Evolutionary conservation across 2,113 vertebrate species (phyloP).

Genomic region (Taurulus bubalis): DNA sequence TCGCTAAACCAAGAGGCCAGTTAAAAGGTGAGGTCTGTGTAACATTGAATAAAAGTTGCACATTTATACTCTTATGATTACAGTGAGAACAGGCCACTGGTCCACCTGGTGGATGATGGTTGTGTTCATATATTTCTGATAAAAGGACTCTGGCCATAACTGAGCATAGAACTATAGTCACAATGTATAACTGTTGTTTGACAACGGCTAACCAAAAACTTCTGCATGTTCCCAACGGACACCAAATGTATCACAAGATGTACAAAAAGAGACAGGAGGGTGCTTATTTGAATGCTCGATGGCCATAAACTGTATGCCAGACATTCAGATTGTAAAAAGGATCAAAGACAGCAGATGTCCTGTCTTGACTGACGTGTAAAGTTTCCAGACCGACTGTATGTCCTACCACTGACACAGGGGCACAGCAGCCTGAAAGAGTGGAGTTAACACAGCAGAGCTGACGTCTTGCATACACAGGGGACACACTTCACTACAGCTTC

Average conservation of each 20-base stretch:
- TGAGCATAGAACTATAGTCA: not conserved
- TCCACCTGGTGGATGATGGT: not conserved
- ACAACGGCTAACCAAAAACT: not conserved
- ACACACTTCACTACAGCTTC: slow-evolving; percentile 54
- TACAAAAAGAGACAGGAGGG: slow-evolving; percentile 16
- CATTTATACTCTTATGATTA: not conserved
- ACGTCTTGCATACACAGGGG: slow-evolving; percentile 52
- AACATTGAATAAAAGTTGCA: not conserved
- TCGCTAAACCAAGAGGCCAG: not conserved
- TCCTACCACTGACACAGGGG: slow-evolving; percentile 37
- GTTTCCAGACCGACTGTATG: slow-evolving; percentile 40
- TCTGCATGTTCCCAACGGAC: not conserved
- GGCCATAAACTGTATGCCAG: slow-evolving; percentile 38
- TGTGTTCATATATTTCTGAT: not conserved
- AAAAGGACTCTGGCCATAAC: not conserved
- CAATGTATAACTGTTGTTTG: not conserved
- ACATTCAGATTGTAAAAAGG: slow-evolving; percentile 35
- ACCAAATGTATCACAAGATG: slow-evolving; percentile 30
- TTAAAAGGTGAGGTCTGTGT: not conserved
- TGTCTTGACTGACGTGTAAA: slow-evolving; percentile 43
- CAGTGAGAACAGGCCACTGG: not conserved
- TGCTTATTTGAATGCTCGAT: slow-evolving; percentile 17
- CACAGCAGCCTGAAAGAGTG: slow-evolving; percentile 27
- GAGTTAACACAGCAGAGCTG: slow-evolving; percentile 45
- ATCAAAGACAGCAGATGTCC: slow-evolving; percentile 64